phyloP scores from a whole-genome alignment of 1,140 invertebrate genomes.

The Ctenoplectra terminalis region DNA sequence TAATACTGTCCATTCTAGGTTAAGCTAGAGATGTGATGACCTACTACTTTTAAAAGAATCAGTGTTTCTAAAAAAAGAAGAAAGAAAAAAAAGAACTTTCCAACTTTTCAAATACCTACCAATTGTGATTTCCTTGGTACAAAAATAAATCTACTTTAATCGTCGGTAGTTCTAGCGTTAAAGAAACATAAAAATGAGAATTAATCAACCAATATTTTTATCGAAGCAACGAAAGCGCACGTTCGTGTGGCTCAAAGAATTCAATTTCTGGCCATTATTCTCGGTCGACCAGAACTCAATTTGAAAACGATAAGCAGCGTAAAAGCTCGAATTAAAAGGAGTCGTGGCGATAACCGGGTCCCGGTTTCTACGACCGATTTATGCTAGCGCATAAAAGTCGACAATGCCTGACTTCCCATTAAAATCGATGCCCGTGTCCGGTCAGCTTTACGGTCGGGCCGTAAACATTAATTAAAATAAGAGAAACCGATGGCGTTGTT shows the following conservation, averaged over 20 bases:
- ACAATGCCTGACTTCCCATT: conserved; percentile 51
- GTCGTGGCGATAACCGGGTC: conserved; percentile 24
- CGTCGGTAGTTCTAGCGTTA: too few species aligned
- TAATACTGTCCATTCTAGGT: too few species aligned
- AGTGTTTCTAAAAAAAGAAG: neutral
- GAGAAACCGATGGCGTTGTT: conserved; percentile 46
- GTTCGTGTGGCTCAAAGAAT: neutral
- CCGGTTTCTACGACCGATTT: conserved; percentile 53
- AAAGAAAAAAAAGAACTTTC: too few species aligned
- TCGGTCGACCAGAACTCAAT: conserved; percentile 23
- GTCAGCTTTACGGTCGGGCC: conserved; percentile 18
- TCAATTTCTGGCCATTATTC: conserved; percentile 35
- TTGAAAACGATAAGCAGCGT: conserved; percentile 58
- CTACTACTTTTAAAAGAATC: neutral
- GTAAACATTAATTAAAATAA: conserved; percentile 68
- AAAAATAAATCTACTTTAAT: too few species aligned
- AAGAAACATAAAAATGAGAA: too few species aligned
- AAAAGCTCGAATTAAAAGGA: conserved; percentile 65
- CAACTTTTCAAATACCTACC: too few species aligned
- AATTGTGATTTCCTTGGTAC: too few species aligned
- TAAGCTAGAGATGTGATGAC: too few species aligned
- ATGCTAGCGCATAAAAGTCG: conserved; percentile 63
- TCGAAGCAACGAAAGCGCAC: neutral
- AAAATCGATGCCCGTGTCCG: conserved; percentile 60
- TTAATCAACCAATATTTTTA: too few species aligned